Evolutionary conservation across 2,113 vertebrate genomes (phyloP).

Genomic region (Cranoglanis bouderius): DNA sequence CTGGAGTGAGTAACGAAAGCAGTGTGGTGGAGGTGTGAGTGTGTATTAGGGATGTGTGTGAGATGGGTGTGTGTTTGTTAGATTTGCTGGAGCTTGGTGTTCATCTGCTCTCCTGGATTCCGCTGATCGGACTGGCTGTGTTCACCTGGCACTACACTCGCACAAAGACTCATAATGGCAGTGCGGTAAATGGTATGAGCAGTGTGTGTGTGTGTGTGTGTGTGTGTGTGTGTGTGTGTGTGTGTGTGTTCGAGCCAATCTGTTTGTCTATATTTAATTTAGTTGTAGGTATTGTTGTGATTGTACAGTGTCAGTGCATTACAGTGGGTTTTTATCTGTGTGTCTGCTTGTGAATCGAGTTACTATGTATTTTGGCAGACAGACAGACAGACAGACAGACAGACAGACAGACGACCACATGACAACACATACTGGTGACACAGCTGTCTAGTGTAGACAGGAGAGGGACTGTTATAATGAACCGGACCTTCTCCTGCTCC

Average conservation of each 20-base stretch:
- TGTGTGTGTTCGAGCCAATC: not conserved
- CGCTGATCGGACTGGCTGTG: conserved; percentile 32
- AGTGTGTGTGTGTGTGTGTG: conserved; percentile 16
- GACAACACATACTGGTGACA: conserved; percentile 20
- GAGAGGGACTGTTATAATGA: not conserved
- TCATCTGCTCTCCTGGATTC: conserved; percentile 41
- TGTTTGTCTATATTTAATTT: not conserved
- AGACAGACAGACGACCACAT: not conserved
- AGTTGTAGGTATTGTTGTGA: not conserved
- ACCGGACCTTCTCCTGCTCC: not conserved
- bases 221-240: conserved; percentile 3
- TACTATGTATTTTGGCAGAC: not conserved
- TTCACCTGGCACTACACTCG: conserved; percentile 36
- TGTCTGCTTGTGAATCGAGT: too few species aligned
- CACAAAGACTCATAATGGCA: conserved; percentile 34
- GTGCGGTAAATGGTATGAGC: conserved; percentile 36
- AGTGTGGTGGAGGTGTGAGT: not conserved
- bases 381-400: not conserved
- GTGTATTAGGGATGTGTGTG: conserved; percentile 33
- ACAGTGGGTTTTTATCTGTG: not conserved
- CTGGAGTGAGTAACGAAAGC: too few species aligned
- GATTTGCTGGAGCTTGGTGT: conserved; percentile 33
- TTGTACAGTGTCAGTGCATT: not conserved
- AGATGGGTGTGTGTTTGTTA: conserved; percentile 37
- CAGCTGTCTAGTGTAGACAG: not conserved